A percentile compares a stretch with the other conserved stretches of the same genome.
phyloP scores from a whole-genome alignment of 1,140 invertebrate species.

The Argopecten irradians region DNA sequence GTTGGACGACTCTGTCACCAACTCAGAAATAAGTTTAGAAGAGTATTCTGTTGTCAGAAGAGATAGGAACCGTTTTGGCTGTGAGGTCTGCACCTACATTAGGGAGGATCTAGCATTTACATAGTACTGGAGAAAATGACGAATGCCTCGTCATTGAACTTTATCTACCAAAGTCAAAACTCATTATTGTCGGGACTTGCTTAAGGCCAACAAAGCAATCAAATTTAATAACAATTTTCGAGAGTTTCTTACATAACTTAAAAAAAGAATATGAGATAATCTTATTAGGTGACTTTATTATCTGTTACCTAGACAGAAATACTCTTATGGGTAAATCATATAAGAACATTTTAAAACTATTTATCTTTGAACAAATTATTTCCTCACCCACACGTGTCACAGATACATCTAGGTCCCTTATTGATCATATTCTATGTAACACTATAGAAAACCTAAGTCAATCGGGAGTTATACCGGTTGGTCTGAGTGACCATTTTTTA shows the following conservation, averaged over 20 bases:
- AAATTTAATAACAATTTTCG: conserved; percentile 23
- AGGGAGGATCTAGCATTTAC: conserved; percentile 4
- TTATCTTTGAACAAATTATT: conserved; percentile 46
- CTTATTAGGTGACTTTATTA: conserved; percentile 41
- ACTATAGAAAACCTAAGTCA: conserved; percentile 39
- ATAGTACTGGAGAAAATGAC: not conserved
- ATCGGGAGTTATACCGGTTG: conserved; percentile 34
- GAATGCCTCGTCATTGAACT: conserved; percentile 39
- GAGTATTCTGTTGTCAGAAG: conserved; percentile 33
- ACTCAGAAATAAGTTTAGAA: conserved; percentile 24
- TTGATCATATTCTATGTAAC: conserved; percentile 48
- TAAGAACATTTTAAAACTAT: conserved; percentile 18
- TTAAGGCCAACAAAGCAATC: conserved; percentile 37
- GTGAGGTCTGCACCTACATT: conserved; percentile 41
- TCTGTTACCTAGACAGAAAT: conserved; percentile 37
- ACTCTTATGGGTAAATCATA: conserved; percentile 31
- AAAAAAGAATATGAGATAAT: conserved; percentile 35
- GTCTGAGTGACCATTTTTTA: conserved; percentile 44
- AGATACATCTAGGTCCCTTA: not conserved
- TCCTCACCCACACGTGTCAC: conserved; percentile 38
- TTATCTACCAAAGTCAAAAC: conserved; percentile 38
- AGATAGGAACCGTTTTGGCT: conserved; percentile 31
- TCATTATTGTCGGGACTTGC: conserved; percentile 31
- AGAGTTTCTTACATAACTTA: conserved; percentile 31
- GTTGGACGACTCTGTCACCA: conserved; percentile 26